Evolutionary conservation across 2,113 vertebrate genomes (phyloP).

Genomic region (Gymnarchus niloticus): DNA sequence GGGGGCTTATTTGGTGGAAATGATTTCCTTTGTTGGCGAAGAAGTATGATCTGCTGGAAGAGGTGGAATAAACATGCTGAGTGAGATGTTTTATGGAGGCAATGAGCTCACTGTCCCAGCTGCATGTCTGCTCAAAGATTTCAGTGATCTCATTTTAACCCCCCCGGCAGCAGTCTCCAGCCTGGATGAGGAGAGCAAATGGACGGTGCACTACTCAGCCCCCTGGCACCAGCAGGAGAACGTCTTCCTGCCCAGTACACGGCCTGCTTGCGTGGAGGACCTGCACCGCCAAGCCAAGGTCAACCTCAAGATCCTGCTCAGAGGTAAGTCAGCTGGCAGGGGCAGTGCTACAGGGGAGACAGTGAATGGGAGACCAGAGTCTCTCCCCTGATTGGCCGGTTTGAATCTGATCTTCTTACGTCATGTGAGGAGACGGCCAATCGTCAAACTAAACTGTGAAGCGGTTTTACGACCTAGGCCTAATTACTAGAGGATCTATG

Average conservation of each 20-base stretch:
- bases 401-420: neutral
- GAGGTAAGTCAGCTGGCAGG: conserved; percentile 67
- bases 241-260: conserved; percentile 80
- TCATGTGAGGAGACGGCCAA: neutral
- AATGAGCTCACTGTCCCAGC: neutral
- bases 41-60: neutral
- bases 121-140: neutral
- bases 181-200: conserved; percentile 92
- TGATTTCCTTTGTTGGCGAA: neutral
- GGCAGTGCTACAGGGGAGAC: neutral
- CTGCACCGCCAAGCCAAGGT: conserved; percentile 91
- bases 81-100: neutral
- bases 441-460: neutral
- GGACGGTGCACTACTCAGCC: conserved; percentile 91
- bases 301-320: conserved; percentile 89
- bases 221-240: conserved; percentile 97
- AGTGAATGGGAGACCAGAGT: neutral
- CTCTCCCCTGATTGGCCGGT: neutral
- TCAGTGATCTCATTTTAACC: conserved; percentile 17
- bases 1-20: too few species aligned
- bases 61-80: neutral
- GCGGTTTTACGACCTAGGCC: neutral
- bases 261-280: conserved; percentile 87
- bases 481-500: neutral
- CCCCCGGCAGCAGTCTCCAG: conserved; percentile 82